Conservation (phyloP, 2,797 vertebrate genomes). For the Danio jaintianensis region DNA sequence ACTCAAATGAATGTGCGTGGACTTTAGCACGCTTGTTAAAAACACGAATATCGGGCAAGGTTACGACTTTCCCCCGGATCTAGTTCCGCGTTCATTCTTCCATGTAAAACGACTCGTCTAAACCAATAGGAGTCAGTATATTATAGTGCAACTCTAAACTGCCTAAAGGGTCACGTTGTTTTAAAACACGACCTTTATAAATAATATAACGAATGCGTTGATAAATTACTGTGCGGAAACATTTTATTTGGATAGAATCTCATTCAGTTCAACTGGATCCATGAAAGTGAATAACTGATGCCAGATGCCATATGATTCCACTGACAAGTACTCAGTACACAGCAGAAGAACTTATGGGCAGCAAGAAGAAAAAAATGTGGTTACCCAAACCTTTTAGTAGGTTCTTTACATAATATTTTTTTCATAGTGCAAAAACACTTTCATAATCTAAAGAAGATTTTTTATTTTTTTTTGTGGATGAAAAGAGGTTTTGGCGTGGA, state of each 20-base stretch:
- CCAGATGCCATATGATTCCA: no score
- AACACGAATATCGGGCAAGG: background rate
- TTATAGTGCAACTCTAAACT: background rate
- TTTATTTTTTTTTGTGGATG: no score
- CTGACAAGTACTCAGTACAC: no score
- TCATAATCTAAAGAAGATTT: no score
- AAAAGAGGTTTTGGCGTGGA: no score
- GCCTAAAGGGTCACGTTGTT: background rate
- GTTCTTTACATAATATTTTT: no score
- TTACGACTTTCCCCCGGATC: slow-evolving; percentile 33
- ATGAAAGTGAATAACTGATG: background rate
- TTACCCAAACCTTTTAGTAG: no score
- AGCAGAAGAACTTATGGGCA: no score
- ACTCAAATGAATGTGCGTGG: background rate
- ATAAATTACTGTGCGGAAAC: slow-evolving; percentile 1
- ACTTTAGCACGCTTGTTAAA: slow-evolving; percentile 38
- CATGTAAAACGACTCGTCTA: background rate
- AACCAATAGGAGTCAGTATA: slow-evolving; percentile 21
- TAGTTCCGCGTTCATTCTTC: slow-evolving; percentile 49
- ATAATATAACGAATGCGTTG: background rate
- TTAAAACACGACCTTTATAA: background rate
- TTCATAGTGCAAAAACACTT: no score
- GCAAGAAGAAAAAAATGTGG: no score
- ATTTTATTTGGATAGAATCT: no score
- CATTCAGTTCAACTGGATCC: background rate